phyloP scores from a whole-genome alignment of 2,888 invertebrate genomes.

The Archaeoteleia sp. region DNA sequence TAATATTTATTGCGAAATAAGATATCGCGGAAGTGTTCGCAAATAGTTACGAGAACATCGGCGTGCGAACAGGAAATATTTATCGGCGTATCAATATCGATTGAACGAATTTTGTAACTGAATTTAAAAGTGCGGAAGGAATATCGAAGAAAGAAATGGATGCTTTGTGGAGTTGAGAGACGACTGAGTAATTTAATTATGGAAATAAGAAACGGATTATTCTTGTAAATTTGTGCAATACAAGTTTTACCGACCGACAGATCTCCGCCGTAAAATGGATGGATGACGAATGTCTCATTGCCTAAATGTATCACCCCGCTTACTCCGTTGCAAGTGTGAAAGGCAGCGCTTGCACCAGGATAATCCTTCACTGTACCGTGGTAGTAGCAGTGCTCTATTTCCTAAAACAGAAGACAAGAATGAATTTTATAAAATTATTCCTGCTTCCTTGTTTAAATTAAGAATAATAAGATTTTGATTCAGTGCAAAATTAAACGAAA shows the following conservation, averaged over 20 bases:
- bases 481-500: too few relatives aligned
- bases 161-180: too few relatives aligned
- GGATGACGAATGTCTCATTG: constrained; percentile 98
- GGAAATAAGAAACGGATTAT: too few relatives aligned
- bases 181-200: too few relatives aligned
- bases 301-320: constrained; percentile 98
- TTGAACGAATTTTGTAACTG: too few relatives aligned
- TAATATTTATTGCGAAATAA: constrained; percentile 45
- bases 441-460: constrained; percentile 6
- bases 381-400: constrained; percentile 99
- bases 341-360: constrained; percentile 96
- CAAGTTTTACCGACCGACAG: constrained; percentile 89
- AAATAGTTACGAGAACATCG: constrained; percentile 27
- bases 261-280: constrained; percentile 98
- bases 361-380: constrained; percentile 98
- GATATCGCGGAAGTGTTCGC: constrained; percentile 21
- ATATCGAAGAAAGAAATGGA: too few relatives aligned
- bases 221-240: too few relatives aligned
- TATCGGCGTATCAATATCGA: not conserved
- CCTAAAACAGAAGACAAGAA: constrained; percentile 77
- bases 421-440: constrained; percentile 19
- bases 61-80: constrained; percentile 36
- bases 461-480: too few relatives aligned
- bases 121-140: too few relatives aligned
- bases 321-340: constrained; percentile 98